Base-by-base conservation (phyloP, 2,888 invertebrate species). In the Ophraella communa region DNA sequence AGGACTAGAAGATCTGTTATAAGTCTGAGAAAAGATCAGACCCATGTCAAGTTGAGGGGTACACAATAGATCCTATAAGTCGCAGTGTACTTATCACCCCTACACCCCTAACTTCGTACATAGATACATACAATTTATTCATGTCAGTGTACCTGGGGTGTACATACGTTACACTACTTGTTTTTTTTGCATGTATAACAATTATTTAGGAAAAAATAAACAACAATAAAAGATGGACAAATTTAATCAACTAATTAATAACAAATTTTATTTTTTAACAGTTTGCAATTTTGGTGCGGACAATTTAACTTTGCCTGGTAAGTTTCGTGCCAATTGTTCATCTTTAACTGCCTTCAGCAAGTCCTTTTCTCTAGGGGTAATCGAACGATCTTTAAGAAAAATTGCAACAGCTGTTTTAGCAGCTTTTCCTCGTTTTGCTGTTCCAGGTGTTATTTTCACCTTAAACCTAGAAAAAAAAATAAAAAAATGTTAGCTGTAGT, bases 241-340 rank as follows among this genome's bases (percentile, higher is more conserved):
- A 20, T 44, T 44, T 21, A 8, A 45, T 45, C 4, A 1, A 45
- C 45, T 14, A 45, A 4, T 10, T 21, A 45, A 21, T 10, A 10
- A 20, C 45, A 52, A 7, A 11, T 39, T 23, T 78, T 81, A 89
- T 80, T 89, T 91, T 77, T 87, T 89, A 65, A 88, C 82, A 72
- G 88, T 89, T 77, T 90, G 91, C 65, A 93, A 80, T 77, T 91
- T 92, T 0, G 95, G 94, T 1, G 95, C 94, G 1, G 95, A 94
- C 42, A 98, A 84, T 82, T 98, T 98, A 0, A 98, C 97, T 84
- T 97, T 98, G 33, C 98, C 97, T 8, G 98, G 98, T 80, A 99
- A 90, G 85, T 98, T 98, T 71, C 96, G 87, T 0, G 96, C 95
- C 27, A 96, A 84, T 67, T 92, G 91, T 78, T 96, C 95, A 77